A percentile compares a stretch with the other conserved stretches of the same genome.
phyloP scores from a whole-genome alignment of 2,888 invertebrate species.

The Sinopyrophorus schimmeli region DNA sequence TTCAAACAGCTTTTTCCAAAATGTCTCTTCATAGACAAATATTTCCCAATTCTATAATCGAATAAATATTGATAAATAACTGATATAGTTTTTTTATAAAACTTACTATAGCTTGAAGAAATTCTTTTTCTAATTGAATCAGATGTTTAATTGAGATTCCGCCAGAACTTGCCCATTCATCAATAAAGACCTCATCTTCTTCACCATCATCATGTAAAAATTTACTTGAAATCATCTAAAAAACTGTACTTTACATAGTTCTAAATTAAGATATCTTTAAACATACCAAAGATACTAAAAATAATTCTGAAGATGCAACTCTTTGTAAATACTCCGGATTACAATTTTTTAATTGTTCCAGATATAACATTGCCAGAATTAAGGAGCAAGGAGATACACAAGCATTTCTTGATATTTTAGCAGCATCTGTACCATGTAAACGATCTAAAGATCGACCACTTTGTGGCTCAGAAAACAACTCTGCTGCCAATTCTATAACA shows the following conservation, averaged over 20 bases:
- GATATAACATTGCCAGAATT: conserved; percentile 89
- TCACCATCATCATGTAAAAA: conserved; percentile 92
- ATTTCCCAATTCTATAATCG: conserved; percentile 83
- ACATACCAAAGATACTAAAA: conserved; percentile 89
- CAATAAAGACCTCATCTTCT: conserved; percentile 86
- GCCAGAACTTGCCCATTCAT: conserved; percentile 91
- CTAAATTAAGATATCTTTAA: neutral
- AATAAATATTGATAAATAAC: too few species aligned
- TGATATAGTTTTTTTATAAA: too few species aligned
- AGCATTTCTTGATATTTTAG: conserved; percentile 75
- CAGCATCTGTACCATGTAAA: conserved; percentile 75
- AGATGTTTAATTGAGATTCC: conserved; percentile 72
- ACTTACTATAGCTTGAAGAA: conserved; percentile 87
- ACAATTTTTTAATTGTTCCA: conserved; percentile 81
- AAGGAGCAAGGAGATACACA: conserved; percentile 91
- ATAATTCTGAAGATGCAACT: conserved; percentile 88
- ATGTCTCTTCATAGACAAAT: conserved; percentile 74
- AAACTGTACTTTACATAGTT: too few species aligned
- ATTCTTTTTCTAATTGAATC: conserved; percentile 83
- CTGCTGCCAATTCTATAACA: conserved; percentile 77
- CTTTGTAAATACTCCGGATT: conserved; percentile 83
- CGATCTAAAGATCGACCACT: conserved; percentile 76
- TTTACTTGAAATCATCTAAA: conserved; percentile 94
- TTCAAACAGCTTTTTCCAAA: conserved; percentile 70
- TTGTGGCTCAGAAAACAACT: conserved; percentile 78